Evolutionary conservation across 2,797 vertebrate species (phyloP).

Genomic region (Leptatherina wallacei): DNA sequence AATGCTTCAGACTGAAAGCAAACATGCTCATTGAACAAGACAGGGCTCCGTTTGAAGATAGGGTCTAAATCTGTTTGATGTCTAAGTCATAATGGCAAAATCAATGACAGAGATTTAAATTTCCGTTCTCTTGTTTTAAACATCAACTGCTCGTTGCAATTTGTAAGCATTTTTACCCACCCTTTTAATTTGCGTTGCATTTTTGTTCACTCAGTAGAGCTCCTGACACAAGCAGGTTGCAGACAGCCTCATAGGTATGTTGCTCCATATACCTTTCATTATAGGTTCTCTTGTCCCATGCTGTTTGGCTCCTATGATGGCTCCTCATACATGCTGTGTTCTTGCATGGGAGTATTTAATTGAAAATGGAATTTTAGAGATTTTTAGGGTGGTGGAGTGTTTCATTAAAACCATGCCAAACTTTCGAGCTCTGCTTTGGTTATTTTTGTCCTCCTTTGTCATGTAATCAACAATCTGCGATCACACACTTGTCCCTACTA

Average conservation of each 20-base stretch:
- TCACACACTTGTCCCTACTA: conserved; percentile 51
- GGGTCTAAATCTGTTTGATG: conserved; percentile 57
- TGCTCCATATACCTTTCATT: neutral
- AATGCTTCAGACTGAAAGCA: conserved; percentile 73
- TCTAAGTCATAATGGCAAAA: conserved; percentile 42
- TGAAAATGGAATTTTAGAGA: conserved; percentile 24
- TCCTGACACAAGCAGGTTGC: neutral
- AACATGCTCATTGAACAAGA: conserved; percentile 61
- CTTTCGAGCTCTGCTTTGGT: conserved; percentile 30
- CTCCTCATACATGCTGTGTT: neutral
- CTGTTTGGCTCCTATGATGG: neutral
- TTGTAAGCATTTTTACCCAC: neutral
- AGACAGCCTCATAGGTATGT: neutral
- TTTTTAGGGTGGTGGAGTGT: conserved; percentile 24
- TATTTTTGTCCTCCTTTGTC: conserved; percentile 69
- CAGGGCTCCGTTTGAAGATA: conserved; percentile 54
- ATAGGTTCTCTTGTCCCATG: neutral
- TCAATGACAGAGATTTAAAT: conserved; percentile 20
- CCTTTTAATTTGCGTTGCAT: neutral
- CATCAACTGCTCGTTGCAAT: conserved; percentile 7
- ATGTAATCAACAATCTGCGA: conserved; percentile 64
- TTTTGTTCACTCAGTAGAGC: neutral
- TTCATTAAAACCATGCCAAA: conserved; percentile 49
- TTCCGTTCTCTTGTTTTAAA: conserved; percentile 20
- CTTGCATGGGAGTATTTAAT: conserved; percentile 8